Evolutionary conservation across 2,797 vertebrate species (phyloP).

Genomic region (Gymnocypris eckloni): DNA sequence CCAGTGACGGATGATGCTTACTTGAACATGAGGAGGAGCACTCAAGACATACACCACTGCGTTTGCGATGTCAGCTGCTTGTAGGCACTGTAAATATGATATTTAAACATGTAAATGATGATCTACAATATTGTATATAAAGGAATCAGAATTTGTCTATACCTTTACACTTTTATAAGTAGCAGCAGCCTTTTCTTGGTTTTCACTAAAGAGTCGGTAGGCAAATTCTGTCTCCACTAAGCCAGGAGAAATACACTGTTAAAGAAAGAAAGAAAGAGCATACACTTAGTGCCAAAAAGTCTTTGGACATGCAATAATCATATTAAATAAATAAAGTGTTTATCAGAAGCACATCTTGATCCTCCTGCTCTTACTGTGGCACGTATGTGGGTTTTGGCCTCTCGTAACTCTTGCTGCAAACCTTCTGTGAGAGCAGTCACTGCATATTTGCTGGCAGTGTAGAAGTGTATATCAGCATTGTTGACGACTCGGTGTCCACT

Average conservation of each 20-base stretch:
- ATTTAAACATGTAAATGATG: background rate
- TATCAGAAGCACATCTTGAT: background rate
- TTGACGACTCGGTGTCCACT: slow-evolving; percentile 79
- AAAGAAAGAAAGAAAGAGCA: slow-evolving; percentile 55
- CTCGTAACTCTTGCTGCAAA: too few species aligned
- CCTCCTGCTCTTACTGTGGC: slow-evolving; percentile 78
- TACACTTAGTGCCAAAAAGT: background rate
- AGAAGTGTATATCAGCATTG: slow-evolving; percentile 79
- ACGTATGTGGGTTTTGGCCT: slow-evolving; percentile 80
- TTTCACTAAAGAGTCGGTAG: slow-evolving; percentile 75
- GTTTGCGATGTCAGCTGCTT: slow-evolving; percentile 84
- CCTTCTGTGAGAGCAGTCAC: too few species aligned
- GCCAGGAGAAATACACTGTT: slow-evolving; percentile 88
- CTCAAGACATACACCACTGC: slow-evolving; percentile 84
- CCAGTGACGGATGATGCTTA: slow-evolving; percentile 61
- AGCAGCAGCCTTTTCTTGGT: slow-evolving; percentile 79
- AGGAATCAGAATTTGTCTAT: slow-evolving; percentile 21
- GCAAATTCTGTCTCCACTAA: slow-evolving; percentile 87
- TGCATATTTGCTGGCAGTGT: slow-evolving; percentile 75
- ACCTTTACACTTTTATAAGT: slow-evolving; percentile 82
- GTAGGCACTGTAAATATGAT: slow-evolving; percentile 76
- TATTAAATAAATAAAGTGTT: background rate
- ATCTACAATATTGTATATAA: background rate
- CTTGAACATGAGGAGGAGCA: slow-evolving; percentile 86
- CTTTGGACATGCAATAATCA: background rate